Percentiles rank a stretch among this genome's conserved stretches.
These are phyloP conservation scores for Oceanodroma tethys DNA, from an alignment of 2,113 vertebrate genomes.

Conservation along the genomic window DNA sequence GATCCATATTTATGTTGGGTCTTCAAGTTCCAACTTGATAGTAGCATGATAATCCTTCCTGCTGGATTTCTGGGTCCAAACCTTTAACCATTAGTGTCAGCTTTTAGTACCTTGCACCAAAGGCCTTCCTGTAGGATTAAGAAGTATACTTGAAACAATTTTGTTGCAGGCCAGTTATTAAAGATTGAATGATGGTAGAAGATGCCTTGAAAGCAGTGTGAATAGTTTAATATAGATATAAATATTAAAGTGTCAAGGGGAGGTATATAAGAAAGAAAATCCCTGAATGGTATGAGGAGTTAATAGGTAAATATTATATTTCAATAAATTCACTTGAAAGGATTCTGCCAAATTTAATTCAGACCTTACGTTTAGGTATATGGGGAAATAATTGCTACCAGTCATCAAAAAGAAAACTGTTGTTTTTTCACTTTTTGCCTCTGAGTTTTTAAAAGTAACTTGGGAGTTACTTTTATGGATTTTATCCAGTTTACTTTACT, in stretches of 20 bases:
- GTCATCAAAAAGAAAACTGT: background rate
- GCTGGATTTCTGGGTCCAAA: background rate
- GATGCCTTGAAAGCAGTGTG: background rate
- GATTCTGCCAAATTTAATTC: background rate
- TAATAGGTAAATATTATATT: background rate
- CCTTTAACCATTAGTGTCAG: background rate
- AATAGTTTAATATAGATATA: background rate
- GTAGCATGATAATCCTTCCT: background rate
- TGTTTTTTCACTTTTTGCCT: background rate
- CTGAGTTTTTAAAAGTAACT: background rate
- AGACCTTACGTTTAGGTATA: background rate
- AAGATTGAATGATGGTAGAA: background rate
- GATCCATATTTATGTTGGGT: background rate
- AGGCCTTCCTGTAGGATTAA: background rate
- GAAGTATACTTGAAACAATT: background rate
- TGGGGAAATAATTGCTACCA: background rate
- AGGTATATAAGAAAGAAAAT: background rate
- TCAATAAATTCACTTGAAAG: background rate
- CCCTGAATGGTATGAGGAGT: background rate
- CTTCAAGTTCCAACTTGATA: too few species aligned
- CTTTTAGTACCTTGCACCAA: background rate
- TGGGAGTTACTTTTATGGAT: background rate
- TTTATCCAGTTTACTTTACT: background rate
- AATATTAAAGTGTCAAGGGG: slow-evolving; percentile 11
- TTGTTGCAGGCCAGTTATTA: background rate